These are phyloP conservation scores for Tetraneura akinire DNA, from an alignment of 1,140 invertebrate species.

Conservation along the genomic window DNA sequence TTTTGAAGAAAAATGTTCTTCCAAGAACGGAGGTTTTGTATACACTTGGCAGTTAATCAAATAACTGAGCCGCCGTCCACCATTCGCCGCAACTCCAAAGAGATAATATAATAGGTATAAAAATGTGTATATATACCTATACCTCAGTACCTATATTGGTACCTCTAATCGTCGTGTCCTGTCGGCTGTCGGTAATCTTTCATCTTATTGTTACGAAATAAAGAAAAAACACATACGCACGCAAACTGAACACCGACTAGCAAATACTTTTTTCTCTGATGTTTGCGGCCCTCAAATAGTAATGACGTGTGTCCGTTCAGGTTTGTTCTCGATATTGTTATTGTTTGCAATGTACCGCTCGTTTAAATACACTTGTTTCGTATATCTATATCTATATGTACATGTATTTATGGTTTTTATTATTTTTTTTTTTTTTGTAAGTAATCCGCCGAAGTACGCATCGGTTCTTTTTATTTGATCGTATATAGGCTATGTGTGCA, in stretches of 20 bases:
- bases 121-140: no score
- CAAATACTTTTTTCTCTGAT: constrained; percentile 41
- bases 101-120: not conserved
- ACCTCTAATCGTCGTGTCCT: constrained; percentile 11
- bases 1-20: constrained; percentile 17
- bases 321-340: constrained; percentile 35
- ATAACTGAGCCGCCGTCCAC: not conserved
- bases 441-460: not conserved
- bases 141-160: not conserved
- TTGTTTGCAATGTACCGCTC: constrained; percentile 31
- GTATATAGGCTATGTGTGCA: no score
- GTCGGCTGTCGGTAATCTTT: constrained; percentile 39
- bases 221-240: constrained; percentile 14
- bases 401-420: no score
- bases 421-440: not conserved
- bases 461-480: constrained; percentile 28
- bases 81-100: not conserved
- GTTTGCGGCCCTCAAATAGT: constrained; percentile 37
- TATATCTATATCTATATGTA: no score
- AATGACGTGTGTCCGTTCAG: constrained; percentile 30
- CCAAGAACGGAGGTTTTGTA: not conserved
- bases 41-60: constrained; percentile 21
- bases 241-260: not conserved
- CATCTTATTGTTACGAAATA: constrained; percentile 48
- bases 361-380: constrained; percentile 23